A percentile compares a stretch with the other conserved stretches of the same genome.
These are phyloP conservation scores for Aphis craccivora DNA, from an alignment of 1,140 invertebrate species.

Conservation along the genomic window DNA sequence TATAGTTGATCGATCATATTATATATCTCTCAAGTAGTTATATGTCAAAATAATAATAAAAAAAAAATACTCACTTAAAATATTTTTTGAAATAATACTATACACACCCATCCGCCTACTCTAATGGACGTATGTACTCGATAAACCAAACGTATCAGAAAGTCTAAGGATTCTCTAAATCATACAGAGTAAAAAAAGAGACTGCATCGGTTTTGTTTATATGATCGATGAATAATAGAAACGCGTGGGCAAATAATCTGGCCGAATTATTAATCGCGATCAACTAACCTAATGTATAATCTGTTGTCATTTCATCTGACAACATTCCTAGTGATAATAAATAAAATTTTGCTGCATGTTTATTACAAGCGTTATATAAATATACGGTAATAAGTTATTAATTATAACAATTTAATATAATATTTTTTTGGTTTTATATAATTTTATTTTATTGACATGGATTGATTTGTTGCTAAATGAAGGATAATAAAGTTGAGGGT, in stretches of 20 bases:
- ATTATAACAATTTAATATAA: not conserved
- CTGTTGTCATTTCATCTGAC: not conserved
- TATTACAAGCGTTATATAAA: not conserved
- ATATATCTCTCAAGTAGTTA: not conserved
- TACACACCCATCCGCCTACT: not conserved
- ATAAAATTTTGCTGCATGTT: not conserved
- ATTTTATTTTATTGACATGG: not conserved
- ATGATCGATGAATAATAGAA: constrained; percentile 12
- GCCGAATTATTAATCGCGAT: constrained; percentile 25
- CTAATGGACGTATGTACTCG: not conserved
- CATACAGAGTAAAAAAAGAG: not conserved
- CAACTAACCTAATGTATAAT: not conserved
- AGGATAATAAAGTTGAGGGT: not conserved
- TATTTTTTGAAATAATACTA: not conserved
- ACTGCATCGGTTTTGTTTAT: not conserved
- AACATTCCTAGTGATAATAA: not conserved
- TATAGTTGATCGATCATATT: not conserved
- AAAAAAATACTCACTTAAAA: not conserved
- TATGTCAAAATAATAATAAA: not conserved
- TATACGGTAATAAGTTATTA: not conserved
- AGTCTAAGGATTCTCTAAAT: not conserved
- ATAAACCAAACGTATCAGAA: not conserved
- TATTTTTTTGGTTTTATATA: not conserved
- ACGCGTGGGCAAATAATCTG: not conserved
- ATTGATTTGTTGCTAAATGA: not conserved